Percentiles rank a stretch among this genome's conserved stretches.
These are phyloP conservation scores for Myopa tessellatipennis DNA, from an alignment of 2,888 invertebrate genomes.

Conservation along the genomic window DNA sequence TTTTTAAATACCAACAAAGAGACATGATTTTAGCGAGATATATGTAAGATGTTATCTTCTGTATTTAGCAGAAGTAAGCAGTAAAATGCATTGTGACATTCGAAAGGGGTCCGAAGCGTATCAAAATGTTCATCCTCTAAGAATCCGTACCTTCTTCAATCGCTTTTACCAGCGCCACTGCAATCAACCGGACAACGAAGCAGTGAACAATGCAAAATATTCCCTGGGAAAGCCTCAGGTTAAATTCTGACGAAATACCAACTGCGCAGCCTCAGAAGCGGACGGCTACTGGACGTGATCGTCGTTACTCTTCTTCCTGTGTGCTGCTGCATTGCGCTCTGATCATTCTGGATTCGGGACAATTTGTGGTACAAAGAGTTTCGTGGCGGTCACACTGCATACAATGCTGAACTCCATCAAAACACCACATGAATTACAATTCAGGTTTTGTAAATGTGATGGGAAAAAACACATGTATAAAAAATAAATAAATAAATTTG, in stretches of 20 bases:
- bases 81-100: too few species aligned
- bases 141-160: background rate
- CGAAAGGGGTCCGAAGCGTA: too few species aligned
- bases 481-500: slow-evolving; percentile 9
- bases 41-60: too few species aligned
- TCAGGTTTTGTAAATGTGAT: background rate
- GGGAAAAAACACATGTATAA: background rate
- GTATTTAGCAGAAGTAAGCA: too few species aligned
- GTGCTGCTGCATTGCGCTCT: slow-evolving; percentile 18
- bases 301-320: background rate
- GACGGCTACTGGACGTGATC: slow-evolving; percentile 26
- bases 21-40: background rate
- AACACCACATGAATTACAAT: background rate
- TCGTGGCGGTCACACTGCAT: too few species aligned
- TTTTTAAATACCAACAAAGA: background rate
- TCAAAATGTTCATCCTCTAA: too few species aligned
- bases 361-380: background rate
- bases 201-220: slow-evolving; percentile 24
- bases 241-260: slow-evolving; percentile 31
- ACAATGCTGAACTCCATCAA: slow-evolving; percentile 9
- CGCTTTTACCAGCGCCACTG: background rate
- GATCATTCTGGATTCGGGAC: slow-evolving; percentile 5
- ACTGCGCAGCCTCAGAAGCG: slow-evolving; percentile 11
- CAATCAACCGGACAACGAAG: background rate
- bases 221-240: slow-evolving; percentile 27